Evolutionary conservation across 2,113 vertebrate species (phyloP).

Genomic region (Dromas ardeola): DNA sequence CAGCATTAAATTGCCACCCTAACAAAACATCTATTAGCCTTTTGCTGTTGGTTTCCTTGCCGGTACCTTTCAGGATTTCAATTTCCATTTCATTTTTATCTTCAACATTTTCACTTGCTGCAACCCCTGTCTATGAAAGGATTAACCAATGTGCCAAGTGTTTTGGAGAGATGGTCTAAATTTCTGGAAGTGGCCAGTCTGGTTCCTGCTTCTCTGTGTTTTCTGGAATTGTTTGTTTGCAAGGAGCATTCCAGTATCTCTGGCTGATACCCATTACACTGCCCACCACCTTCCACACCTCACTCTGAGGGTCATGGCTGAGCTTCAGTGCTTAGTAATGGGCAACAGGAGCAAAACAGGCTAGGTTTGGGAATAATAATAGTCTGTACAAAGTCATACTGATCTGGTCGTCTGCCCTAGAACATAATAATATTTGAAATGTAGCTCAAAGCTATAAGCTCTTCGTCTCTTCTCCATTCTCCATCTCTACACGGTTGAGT

Average conservation of each 20-base stretch:
- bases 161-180: neutral
- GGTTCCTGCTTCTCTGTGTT: neutral
- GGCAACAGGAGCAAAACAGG: neutral
- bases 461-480: neutral
- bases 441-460: neutral
- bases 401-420: neutral
- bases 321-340: neutral
- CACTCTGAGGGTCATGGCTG: neutral
- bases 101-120: neutral
- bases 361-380: neutral
- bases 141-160: neutral
- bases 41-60: neutral
- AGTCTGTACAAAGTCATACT: neutral
- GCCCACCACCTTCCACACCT: neutral
- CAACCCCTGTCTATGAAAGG: neutral
- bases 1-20: neutral
- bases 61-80: neutral
- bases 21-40: neutral
- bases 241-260: neutral
- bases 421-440: neutral
- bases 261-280: neutral
- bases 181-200: neutral
- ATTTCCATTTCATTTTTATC: neutral
- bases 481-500: neutral
- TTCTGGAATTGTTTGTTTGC: neutral